phyloP scores from a whole-genome alignment of 2,797 vertebrate genomes.

The Melanogrammus aeglefinus region DNA sequence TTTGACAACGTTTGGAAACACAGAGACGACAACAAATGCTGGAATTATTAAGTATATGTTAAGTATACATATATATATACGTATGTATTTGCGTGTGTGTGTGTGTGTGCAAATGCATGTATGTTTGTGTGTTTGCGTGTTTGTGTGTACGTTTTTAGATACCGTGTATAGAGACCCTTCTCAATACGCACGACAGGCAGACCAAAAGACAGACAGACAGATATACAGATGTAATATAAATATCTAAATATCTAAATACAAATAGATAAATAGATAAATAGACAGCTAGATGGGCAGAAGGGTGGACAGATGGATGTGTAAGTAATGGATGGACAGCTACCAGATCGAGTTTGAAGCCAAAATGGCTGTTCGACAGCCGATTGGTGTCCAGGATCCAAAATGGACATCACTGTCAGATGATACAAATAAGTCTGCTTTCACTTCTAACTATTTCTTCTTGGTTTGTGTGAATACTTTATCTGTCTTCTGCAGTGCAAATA shows the following conservation, averaged over 20 bases:
- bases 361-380: not conserved
- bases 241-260: too few relatives aligned
- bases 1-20: too few relatives aligned
- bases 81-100: too few relatives aligned
- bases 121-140: too few relatives aligned
- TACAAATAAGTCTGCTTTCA: not conserved
- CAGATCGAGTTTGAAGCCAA: slow-evolving; percentile 3
- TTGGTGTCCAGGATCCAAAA: not conserved
- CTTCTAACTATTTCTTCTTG: not conserved
- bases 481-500: slow-evolving; percentile 36
- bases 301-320: not conserved
- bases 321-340: slow-evolving; percentile 9
- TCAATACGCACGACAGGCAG: too few relatives aligned
- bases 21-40: not conserved
- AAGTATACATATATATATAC: too few relatives aligned
- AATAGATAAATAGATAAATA: not conserved
- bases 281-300: not conserved
- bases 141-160: too few relatives aligned
- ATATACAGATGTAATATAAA: not conserved
- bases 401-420: not conserved
- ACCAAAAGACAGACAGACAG: too few relatives aligned
- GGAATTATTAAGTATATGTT: not conserved
- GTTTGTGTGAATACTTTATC: slow-evolving; percentile 58
- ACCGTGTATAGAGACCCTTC: too few relatives aligned
- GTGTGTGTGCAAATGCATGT: too few relatives aligned